Conservation (phyloP, 2,113 vertebrate genomes). For the Callaeas wilsoni region DNA sequence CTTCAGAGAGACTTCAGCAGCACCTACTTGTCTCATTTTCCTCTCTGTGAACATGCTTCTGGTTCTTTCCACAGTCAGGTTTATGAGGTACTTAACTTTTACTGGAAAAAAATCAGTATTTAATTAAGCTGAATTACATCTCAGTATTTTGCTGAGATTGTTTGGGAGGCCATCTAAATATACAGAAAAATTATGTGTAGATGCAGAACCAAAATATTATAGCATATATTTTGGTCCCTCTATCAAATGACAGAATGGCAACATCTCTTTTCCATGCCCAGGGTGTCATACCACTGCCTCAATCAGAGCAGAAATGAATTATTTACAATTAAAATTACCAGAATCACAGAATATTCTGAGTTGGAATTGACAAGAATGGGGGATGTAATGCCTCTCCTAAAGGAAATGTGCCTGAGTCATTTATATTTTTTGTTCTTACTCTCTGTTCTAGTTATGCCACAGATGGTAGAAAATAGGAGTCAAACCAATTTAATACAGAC, state of each 20-base stretch:
- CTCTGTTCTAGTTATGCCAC: conserved; percentile 37
- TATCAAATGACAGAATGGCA: neutral
- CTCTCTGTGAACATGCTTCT: neutral
- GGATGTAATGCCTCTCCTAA: neutral
- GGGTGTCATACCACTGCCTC: neutral
- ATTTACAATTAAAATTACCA: neutral
- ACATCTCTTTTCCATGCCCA: neutral
- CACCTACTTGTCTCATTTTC: neutral
- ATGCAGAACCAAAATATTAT: neutral
- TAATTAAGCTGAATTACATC: conserved; percentile 25
- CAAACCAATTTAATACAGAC: conserved; percentile 52
- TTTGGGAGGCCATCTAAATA: conserved; percentile 8
- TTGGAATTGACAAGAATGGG: conserved; percentile 21
- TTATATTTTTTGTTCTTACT: conserved; percentile 48
- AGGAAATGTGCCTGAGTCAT: conserved; percentile 48
- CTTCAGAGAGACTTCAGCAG: neutral
- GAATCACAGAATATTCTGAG: neutral
- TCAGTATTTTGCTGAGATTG: neutral
- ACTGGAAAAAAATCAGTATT: neutral
- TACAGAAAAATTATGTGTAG: neutral
- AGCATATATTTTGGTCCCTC: neutral
- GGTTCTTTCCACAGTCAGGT: neutral
- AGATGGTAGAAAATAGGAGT: conserved; percentile 55
- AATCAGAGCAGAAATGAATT: neutral
- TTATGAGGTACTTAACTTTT: conserved; percentile 1